Evolutionary conservation across 2,888 invertebrate genomes (phyloP).

Genomic region (Nebria salina): DNA sequence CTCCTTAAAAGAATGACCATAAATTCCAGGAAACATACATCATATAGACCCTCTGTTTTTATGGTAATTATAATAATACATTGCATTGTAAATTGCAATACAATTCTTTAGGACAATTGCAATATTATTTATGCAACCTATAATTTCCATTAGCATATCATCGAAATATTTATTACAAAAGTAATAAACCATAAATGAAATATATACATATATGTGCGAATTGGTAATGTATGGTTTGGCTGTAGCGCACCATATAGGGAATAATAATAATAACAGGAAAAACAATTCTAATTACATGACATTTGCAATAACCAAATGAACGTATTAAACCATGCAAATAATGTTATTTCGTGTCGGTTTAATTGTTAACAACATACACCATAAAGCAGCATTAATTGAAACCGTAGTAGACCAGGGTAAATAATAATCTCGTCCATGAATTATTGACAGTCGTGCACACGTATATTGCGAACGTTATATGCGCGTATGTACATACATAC

Average conservation of each 20-base stretch:
- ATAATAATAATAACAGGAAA: conserved; percentile 4
- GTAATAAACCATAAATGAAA: background rate
- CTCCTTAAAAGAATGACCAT: too few species aligned
- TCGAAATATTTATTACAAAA: background rate
- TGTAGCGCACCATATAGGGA: background rate
- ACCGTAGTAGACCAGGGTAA: conserved; percentile 16
- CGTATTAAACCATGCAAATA: conserved; percentile 25
- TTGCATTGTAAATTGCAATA: too few species aligned
- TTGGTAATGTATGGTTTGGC: background rate
- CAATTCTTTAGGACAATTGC: background rate
- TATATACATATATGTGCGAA: background rate
- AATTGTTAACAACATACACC: conserved; percentile 16
- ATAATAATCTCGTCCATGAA: conserved; percentile 21
- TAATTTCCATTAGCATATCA: background rate
- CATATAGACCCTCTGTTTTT: too few species aligned
- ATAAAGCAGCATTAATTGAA: conserved; percentile 24
- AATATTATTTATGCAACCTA: background rate
- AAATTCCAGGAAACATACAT: too few species aligned
- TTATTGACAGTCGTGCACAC: conserved; percentile 8
- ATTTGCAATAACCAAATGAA: conserved; percentile 18
- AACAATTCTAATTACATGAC: conserved; percentile 27
- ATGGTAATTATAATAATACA: too few species aligned
- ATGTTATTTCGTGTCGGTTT: conserved; percentile 21
- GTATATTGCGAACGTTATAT: background rate
- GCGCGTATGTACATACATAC: too few species aligned